Evolutionary conservation across 2,888 invertebrate species (phyloP), one percentile per base, ranked within the genome.

Genomic region (Yponomeuta evonymella): DNA sequence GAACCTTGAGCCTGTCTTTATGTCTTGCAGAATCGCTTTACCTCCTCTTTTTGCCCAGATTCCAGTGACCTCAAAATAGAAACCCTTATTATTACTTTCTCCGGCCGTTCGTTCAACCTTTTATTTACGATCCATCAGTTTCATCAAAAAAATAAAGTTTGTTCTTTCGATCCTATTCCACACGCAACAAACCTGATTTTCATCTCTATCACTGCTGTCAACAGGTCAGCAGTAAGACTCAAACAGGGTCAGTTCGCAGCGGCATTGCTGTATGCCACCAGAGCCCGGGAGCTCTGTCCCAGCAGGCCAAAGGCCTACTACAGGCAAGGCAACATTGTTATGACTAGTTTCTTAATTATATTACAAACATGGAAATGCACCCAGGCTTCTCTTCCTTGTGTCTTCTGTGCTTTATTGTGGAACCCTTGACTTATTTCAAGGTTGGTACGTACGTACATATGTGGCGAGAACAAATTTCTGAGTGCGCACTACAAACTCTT

Each of bases 291-390:
- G 78, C 93, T 99, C 63, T 98, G 98, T 81, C 97, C 98, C 0
- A 97, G 97, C 79, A 99, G 99, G 99, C 97, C 98, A 0, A 99
- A 99, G 93, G 98, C 98, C 1, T 96, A 95, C 78, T 95, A 95
- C 78, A 93, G 95, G 76, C 95, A 94, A 85, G 94, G 90, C 90
- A 23, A 23, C 23, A 23, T 23, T 23, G 23, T 23, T 23, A 83
- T 30, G 4, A 15, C 15, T 43, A 43, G 6, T 43, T 6, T 8
- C 3, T 33, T 2, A 33, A 33, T 33, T 33, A 33, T 33, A 4
- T 33, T 33, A 33, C 33, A 33, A 33, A 4, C 33, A 33, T 33
- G 23, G 23, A 23, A 23, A 23, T 23, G 23, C 23, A 23, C 23
- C 23, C 23, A 23, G 23, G 23, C 23, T 23, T 33, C 33, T 4